Percentiles rank a stretch among this genome's conserved stretches.
Evolutionary conservation across 2,888 invertebrate genomes (phyloP).

Genomic region (Melinaea menophilus): DNA sequence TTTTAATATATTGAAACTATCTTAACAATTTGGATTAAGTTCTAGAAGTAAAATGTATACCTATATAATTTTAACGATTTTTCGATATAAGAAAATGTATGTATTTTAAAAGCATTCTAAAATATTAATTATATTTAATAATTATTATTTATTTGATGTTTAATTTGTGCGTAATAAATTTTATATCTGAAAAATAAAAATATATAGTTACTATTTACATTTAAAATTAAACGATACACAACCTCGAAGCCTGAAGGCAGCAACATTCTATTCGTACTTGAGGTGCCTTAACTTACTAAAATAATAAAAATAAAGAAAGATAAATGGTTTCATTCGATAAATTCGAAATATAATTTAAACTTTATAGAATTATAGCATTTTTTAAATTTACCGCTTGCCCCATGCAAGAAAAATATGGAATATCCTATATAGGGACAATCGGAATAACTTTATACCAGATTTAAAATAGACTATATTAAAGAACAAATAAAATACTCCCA

Average conservation of each 20-base stretch:
- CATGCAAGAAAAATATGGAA: no score
- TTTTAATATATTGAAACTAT: neutral
- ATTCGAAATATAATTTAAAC: neutral
- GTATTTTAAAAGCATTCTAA: neutral
- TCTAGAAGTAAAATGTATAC: neutral
- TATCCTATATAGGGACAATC: no score
- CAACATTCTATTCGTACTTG: constrained; percentile 34
- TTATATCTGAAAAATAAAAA: constrained; percentile 1
- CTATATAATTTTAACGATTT: neutral
- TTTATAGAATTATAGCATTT: no score
- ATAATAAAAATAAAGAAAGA: constrained; percentile 1
- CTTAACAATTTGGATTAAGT: neutral
- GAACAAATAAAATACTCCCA: no score
- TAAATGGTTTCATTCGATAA: neutral
- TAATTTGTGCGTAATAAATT: constrained; percentile 1
- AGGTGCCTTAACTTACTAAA: constrained; percentile 45
- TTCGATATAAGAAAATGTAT: no score
- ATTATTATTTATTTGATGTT: neutral
- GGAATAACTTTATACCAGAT: no score
- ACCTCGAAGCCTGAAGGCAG: constrained; percentile 40
- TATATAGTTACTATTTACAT: constrained; percentile 41
- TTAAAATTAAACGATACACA: constrained; percentile 45
- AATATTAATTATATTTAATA: neutral
- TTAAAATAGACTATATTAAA: no score
- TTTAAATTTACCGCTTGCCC: no score